Conservation (phyloP, 1,140 invertebrate species). For the Heliothis subflexa region DNA sequence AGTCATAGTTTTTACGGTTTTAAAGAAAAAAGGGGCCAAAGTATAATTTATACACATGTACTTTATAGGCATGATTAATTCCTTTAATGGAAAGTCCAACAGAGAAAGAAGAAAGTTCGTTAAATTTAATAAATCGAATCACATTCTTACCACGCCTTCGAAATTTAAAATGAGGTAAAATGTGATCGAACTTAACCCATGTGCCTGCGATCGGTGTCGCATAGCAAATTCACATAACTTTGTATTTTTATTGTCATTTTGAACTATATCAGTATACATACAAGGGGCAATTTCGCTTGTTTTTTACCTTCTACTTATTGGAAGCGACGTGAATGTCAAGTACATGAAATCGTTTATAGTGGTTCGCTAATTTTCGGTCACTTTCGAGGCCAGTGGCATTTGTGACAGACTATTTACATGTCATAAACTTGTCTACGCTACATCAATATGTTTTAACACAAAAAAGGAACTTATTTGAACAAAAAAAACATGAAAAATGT, state of each 20-base stretch:
- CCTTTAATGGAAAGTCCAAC: constrained; percentile 17
- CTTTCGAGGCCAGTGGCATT: constrained; percentile 73
- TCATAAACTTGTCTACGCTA: constrained; percentile 26
- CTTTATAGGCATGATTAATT: constrained; percentile 7
- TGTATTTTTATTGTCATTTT: constrained; percentile 53
- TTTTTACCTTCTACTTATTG: constrained; percentile 6
- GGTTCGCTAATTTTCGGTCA: constrained; percentile 72
- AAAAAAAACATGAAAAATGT: background rate
- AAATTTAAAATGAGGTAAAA: constrained; percentile 72
- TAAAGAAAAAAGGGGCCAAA: background rate
- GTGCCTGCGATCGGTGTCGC: constrained; percentile 54
- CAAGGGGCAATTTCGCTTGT: constrained; percentile 44
- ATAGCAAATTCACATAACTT: constrained; percentile 60
- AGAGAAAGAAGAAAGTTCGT: constrained; percentile 42
- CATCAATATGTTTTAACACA: background rate
- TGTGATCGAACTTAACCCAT: constrained; percentile 60
- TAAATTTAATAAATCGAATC: constrained; percentile 66
- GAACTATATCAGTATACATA: constrained; percentile 46
- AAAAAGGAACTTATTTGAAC: background rate
- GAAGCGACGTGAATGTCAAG: constrained; percentile 77
- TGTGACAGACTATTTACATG: constrained; percentile 71
- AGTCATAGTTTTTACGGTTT: constrained; percentile 17
- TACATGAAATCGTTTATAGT: constrained; percentile 80
- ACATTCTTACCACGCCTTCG: constrained; percentile 59
- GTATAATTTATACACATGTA: background rate